Base-by-base conservation (phyloP, 2,113 vertebrate species). In the Jaculus jaculus region DNA sequence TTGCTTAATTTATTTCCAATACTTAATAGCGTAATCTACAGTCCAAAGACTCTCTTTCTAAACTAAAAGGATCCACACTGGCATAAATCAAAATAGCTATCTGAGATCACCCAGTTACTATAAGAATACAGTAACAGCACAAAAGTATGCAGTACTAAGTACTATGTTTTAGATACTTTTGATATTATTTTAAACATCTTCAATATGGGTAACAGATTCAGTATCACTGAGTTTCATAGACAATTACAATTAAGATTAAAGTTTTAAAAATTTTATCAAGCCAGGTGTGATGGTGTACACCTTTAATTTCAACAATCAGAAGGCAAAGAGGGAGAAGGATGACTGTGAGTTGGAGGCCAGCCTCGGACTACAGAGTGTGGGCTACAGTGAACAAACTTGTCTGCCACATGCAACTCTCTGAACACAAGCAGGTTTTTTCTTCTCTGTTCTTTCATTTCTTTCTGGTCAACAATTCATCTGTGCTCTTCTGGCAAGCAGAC, bases 241-340 rank as follows among this genome's bases (percentile, higher is more conserved):
- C 11, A 94, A 89, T 60, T 89, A 95, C 13, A 85, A 30, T 81
- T 89, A 83, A 87, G 66, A 93, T 37, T 61, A 87, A 91, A 89
- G n/a, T 24, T 92, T 75, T 87, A 94, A 89, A 34, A 87, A 71
- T 75, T 30, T 20, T 61, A 91, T 47, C 42, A 47, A 47, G 42
- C 42, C 42, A 47, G 42, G 42, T 47, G 42, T 47, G 42, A 47
- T 47, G 8, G 42, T 47, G 42, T 8, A 5, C 42, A 47, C 8
- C 42, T 47, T 47, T 47, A 47, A 47, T 47, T 47, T 47, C 42
- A 47, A 8, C 42, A 47, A 5, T 47, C 42, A 47, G 42, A 47
- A 47, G 42, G 42, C 42, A 47, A 8, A 47, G 42, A 47, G 42
- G 42, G 5, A 47, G 42, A 47, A 47, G 42, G 42, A 47, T 47